Evolutionary conservation across 1,140 invertebrate species (phyloP), one percentile per base, ranked within the genome.

Genomic region (Halictus rubicundus): DNA sequence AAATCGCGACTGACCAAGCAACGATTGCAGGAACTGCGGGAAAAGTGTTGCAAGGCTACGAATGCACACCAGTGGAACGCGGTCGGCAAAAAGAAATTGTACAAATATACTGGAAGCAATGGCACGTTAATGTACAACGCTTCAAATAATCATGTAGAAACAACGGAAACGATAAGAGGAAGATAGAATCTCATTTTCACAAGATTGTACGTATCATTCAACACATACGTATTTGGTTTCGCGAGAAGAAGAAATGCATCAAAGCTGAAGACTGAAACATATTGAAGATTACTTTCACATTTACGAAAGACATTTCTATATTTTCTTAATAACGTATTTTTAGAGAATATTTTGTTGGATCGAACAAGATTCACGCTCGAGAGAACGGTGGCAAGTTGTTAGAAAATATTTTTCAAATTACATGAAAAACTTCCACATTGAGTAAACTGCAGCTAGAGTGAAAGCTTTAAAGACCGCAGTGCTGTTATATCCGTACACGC

Each of bases 1-100:
- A 90, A 90, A 89, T 87, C 84, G 73, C n/a, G 59, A 70, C 66
- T 61, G 84, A 49, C 65, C 69, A 65, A 70, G 49, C 63, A 68
- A 72, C 57, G 82, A 37, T 64, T 71, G 65, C 72, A 52, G 25
- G 60, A 52, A 74, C 25, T 16, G 71, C 54, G 74, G 60, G 78
- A 87, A 87, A 85, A 87, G 76, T 77, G 77, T 85, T 78, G 70
- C 46, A 83, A 80, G 70, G 23, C 21, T n/a, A 42, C 69, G 77
- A 68, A 74, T 72, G 70, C 59, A 37, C 7, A 46, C 25, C 37
- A 25, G 3, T 68, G 64, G 63, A 73, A 74, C 77, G 39, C 37
- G 4, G 8, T n/a, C 21, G 16, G 16, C 6, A 27, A 6, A 16
- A 42, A 10, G n/a, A 68, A 68, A 65, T 72, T 27, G 23, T 72